Evolutionary conservation across 2,888 invertebrate genomes (phyloP).

Genomic region (Odontocolon sp.): DNA sequence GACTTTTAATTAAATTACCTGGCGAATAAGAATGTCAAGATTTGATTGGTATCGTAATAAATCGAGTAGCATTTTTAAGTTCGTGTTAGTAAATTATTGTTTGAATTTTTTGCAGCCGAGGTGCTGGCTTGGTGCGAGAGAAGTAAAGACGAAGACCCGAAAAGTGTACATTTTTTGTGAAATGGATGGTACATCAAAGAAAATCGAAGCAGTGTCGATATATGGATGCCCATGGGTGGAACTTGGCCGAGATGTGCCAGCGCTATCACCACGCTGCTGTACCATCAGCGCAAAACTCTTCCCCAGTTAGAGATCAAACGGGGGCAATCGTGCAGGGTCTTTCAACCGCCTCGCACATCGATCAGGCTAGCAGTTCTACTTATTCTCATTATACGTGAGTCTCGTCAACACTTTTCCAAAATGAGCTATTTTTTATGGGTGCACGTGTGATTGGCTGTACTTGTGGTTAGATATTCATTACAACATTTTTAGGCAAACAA

Average conservation of each 20-base stretch:
- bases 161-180: conserved; percentile 75
- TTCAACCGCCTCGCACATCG: conserved; percentile 76
- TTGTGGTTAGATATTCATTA: too few species aligned
- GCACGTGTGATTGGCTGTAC: too few species aligned
- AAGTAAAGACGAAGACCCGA: conserved; percentile 48
- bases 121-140: not conserved
- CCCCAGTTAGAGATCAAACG: conserved; percentile 78
- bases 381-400: conserved; percentile 81
- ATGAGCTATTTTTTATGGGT: too few species aligned
- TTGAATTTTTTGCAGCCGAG: conserved; percentile 23
- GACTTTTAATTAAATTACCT: not conserved
- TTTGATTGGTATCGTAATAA: not conserved
- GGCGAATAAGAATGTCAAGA: too few species aligned
- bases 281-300: conserved; percentile 77
- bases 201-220: conserved; percentile 77
- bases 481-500: too few species aligned
- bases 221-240: conserved; percentile 81
- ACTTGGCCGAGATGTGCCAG: conserved; percentile 81
- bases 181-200: conserved; percentile 79
- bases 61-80: not conserved
- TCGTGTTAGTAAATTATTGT: not conserved
- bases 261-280: conserved; percentile 80
- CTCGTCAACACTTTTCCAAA: conserved; percentile 13
- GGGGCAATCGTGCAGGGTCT: conserved; percentile 75
- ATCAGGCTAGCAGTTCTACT: conserved; percentile 77